Percentiles rank a stretch among this genome's conserved stretches.
Conservation (phyloP, 2,113 vertebrate genomes). For the Nestor notabilis region DNA sequence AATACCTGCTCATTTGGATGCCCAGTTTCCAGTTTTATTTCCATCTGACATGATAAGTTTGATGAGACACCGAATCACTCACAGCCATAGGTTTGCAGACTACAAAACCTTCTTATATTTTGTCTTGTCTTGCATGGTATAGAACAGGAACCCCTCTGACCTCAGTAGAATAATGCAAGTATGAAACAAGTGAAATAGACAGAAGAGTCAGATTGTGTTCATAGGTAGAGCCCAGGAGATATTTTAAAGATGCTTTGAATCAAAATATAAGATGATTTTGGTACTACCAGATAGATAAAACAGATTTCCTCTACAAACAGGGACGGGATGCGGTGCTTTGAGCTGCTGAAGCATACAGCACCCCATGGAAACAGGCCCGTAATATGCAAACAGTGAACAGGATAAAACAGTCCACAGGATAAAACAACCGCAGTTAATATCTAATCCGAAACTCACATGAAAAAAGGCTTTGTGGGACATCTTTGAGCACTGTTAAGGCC, state of each 20-base stretch:
- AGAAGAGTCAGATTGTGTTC: background rate
- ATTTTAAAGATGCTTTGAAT: background rate
- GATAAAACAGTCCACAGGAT: no score
- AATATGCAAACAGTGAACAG: background rate
- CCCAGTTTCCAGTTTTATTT: background rate
- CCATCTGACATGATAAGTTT: background rate
- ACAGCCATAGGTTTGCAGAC: background rate
- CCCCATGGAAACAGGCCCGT: background rate
- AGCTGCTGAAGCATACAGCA: background rate
- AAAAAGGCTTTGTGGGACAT: background rate
- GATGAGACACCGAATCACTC: background rate
- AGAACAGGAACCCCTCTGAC: background rate
- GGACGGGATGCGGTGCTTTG: background rate
- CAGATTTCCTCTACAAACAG: background rate
- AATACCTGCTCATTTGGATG: background rate
- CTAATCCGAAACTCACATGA: background rate
- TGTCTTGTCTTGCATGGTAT: background rate
- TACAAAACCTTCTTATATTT: background rate
- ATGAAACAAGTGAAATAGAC: background rate
- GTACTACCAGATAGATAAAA: background rate
- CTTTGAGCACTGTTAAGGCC: background rate
- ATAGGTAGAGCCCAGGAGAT: background rate
- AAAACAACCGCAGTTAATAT: background rate
- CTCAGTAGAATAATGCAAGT: fast-evolving
- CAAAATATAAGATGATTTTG: background rate